phyloP scores from a whole-genome alignment of 2,113 vertebrate species.

The Leptobrachium ailaonicum region DNA sequence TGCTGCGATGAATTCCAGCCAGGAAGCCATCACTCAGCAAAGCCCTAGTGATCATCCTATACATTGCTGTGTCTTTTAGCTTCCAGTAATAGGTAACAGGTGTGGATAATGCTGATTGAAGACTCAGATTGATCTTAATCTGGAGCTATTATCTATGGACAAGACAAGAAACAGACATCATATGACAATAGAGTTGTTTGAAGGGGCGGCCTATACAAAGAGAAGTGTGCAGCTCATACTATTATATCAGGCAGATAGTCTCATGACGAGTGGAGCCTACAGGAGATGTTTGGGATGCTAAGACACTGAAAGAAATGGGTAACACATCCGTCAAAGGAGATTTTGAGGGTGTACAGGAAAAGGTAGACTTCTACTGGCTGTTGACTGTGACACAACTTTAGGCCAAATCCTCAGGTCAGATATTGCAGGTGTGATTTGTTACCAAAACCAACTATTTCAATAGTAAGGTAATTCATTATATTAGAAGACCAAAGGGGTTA shows the following conservation, averaged over 20 bases:
- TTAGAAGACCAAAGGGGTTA: too few relatives aligned
- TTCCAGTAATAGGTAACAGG: neutral
- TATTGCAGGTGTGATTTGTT: too few relatives aligned
- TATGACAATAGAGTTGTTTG: neutral
- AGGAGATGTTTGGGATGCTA: too few relatives aligned
- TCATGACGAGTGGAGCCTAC: neutral
- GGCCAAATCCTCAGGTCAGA: too few relatives aligned
- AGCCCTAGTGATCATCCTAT: neutral
- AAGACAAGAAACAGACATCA: neutral
- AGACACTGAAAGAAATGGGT: too few relatives aligned
- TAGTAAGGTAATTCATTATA: too few relatives aligned
- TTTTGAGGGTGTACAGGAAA: too few relatives aligned
- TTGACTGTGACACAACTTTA: too few relatives aligned
- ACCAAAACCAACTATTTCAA: too few relatives aligned
- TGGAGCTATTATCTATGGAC: neutral
- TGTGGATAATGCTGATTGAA: neutral
- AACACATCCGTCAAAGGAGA: too few relatives aligned
- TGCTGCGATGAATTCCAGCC: neutral
- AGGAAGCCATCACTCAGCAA: neutral
- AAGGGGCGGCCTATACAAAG: neutral
- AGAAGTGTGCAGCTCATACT: neutral
- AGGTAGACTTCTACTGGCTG: too few relatives aligned
- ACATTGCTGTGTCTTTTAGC: neutral
- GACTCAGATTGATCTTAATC: neutral
- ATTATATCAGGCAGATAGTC: neutral